Percentiles rank a stretch among this genome's conserved stretches.
Evolutionary conservation across 1,140 invertebrate species (phyloP).

Genomic region (Pemphigus obesinymphae): DNA sequence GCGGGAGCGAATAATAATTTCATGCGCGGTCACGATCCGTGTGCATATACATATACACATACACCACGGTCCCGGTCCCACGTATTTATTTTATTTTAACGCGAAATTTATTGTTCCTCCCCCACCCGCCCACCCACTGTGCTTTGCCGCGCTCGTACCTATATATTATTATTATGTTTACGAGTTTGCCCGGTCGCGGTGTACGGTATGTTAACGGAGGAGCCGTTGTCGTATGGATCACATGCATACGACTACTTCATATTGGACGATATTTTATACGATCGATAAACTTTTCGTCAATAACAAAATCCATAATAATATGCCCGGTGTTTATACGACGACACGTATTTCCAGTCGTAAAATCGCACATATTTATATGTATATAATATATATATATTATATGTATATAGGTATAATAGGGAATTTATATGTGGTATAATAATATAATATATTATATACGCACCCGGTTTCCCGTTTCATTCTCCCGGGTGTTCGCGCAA

Average conservation of each 20-base stretch:
- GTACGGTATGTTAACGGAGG: no score
- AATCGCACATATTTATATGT: no score
- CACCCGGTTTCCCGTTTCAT: neutral
- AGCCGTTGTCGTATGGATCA: no score
- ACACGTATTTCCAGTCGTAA: conserved; percentile 3
- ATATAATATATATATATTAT: no score
- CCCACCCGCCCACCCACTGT: neutral
- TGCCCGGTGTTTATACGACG: neutral
- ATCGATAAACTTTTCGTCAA: neutral
- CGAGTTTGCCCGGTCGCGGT: neutral
- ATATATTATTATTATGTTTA: no score
- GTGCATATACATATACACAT: neutral
- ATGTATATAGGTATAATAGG: no score
- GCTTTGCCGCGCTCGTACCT: no score
- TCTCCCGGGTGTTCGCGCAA: no score
- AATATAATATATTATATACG: neutral
- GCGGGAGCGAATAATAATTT: neutral
- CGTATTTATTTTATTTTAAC: conserved; percentile 12
- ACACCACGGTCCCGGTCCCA: neutral
- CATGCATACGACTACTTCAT: neutral
- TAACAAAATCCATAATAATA: neutral
- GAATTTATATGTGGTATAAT: no score
- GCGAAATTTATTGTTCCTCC: conserved; percentile 4
- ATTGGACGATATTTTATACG: neutral
- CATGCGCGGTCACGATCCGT: conserved; percentile 35